phyloP scores from a whole-genome alignment of 64 coral and sea anemone species.

The Pocillopora damicornis region DNA sequence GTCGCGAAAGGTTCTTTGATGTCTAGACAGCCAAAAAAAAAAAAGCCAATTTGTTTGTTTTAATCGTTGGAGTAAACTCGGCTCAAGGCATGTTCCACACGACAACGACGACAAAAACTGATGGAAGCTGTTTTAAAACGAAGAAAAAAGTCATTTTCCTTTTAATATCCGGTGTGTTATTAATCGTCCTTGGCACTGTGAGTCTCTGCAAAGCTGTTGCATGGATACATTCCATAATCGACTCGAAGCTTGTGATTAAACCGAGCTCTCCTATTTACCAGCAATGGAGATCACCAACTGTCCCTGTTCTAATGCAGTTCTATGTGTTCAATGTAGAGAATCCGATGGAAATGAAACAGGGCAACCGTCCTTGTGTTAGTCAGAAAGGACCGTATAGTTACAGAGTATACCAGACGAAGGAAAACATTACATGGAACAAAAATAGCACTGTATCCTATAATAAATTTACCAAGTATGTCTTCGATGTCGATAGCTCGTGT shows the following conservation, averaged over 20 bases:
- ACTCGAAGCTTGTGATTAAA: slow-evolving; percentile 52
- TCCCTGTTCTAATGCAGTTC: slow-evolving; percentile 58
- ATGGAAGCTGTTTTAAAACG: too few relatives aligned
- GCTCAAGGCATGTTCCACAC: too few relatives aligned
- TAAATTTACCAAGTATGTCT: slow-evolving; percentile 60
- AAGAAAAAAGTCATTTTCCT: background rate
- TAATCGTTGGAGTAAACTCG: too few relatives aligned
- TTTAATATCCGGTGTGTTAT: background rate
- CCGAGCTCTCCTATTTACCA: slow-evolving; percentile 28
- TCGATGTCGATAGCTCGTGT: slow-evolving; percentile 46
- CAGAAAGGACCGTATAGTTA: slow-evolving; percentile 77
- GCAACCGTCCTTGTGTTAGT: slow-evolving; percentile 34
- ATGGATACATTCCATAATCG: slow-evolving; percentile 27
- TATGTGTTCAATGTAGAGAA: slow-evolving; percentile 51
- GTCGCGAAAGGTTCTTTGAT: too few relatives aligned
- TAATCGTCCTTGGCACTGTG: slow-evolving; percentile 5
- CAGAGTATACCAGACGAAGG: slow-evolving; percentile 47
- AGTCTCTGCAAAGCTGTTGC: too few relatives aligned
- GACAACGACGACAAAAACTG: too few relatives aligned
- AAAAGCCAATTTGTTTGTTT: too few relatives aligned
- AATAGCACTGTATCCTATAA: slow-evolving; percentile 60
- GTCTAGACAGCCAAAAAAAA: too few relatives aligned
- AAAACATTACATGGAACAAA: slow-evolving; percentile 61
- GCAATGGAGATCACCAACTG: slow-evolving; percentile 56
- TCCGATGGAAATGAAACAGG: slow-evolving; percentile 11